Evolutionary conservation across 1,140 invertebrate species (phyloP).

Genomic region (Epicauta chinensis): DNA sequence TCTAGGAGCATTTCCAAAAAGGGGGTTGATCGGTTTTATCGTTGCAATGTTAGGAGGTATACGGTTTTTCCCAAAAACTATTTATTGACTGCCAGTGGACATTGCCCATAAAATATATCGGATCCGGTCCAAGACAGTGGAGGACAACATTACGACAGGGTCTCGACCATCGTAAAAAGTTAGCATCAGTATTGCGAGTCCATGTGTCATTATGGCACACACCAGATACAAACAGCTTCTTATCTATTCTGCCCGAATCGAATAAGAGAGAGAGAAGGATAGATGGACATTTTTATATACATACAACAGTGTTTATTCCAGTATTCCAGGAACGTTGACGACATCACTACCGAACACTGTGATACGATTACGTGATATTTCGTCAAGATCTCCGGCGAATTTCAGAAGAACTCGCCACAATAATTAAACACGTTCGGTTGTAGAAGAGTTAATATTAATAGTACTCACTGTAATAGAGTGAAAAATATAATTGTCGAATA

Average conservation of each 20-base stretch:
- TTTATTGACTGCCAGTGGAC: slow-evolving; percentile 39
- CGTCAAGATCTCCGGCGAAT: no score
- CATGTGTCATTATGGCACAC: slow-evolving; percentile 33
- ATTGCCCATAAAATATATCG: slow-evolving; percentile 39
- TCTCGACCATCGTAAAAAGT: slow-evolving; percentile 25
- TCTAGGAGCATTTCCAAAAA: slow-evolving; percentile 11
- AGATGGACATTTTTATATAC: slow-evolving; percentile 1
- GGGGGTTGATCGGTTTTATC: slow-evolving; percentile 13
- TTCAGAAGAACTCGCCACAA: no score
- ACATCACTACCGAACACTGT: neutral
- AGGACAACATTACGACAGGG: slow-evolving; percentile 10
- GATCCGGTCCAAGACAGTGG: slow-evolving; percentile 24
- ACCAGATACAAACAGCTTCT: slow-evolving; percentile 27
- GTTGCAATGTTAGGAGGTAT: slow-evolving; percentile 12
- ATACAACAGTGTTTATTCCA: slow-evolving; percentile 12
- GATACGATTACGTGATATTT: no score
- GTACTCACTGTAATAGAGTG: no score
- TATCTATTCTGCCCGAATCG: slow-evolving; percentile 2
- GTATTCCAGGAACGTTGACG: slow-evolving; percentile 18
- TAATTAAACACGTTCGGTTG: no score
- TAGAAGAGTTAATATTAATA: no score
- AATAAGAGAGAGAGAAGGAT: no score
- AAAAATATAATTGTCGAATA: no score
- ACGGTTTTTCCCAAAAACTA: slow-evolving; percentile 20
- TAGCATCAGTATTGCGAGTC: slow-evolving; percentile 18